A percentile compares a stretch with the other conserved stretches of the same genome.
These are phyloP conservation scores for Conus ventricosus DNA, from an alignment of 1,140 invertebrate species.

Conservation along the genomic window DNA sequence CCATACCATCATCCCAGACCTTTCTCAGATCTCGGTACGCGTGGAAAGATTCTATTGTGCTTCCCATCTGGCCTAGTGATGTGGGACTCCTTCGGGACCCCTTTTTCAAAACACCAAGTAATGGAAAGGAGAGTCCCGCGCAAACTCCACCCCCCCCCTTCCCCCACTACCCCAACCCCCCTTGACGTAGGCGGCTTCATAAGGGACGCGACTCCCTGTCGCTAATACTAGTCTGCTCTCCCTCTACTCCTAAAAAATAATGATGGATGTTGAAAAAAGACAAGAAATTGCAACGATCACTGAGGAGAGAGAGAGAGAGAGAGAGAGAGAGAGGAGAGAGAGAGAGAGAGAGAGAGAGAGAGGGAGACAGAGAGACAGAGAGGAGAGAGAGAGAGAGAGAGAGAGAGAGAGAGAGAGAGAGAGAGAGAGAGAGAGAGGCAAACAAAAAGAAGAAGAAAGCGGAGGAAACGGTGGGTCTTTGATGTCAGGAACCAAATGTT, in stretches of 20 bases:
- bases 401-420: too few species aligned
- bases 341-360: too few species aligned
- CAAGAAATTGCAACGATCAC: background rate
- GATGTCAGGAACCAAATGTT: background rate
- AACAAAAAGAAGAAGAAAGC: background rate
- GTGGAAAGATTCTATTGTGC: background rate
- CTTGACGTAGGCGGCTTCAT: background rate
- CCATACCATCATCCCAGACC: background rate
- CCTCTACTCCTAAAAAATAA: background rate
- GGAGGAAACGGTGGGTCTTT: background rate
- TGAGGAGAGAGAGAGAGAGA: too few species aligned
- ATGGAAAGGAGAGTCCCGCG: background rate
- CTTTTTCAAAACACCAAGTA: conserved; percentile 9
- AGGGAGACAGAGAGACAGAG: too few species aligned
- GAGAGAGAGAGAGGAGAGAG: too few species aligned
- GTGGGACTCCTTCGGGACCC: background rate
- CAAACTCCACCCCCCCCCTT: background rate
- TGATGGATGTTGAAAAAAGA: background rate
- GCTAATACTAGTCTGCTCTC: background rate
- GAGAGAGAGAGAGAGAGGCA: too few species aligned
- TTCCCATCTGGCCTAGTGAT: background rate
- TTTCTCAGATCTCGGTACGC: background rate
- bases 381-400: too few species aligned
- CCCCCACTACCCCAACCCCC: too few species aligned
- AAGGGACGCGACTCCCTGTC: background rate